A percentile compares a stretch with the other conserved stretches of the same genome.
Conservation (phyloP, 2,113 vertebrate species). For the Rhipidura dahli region DNA sequence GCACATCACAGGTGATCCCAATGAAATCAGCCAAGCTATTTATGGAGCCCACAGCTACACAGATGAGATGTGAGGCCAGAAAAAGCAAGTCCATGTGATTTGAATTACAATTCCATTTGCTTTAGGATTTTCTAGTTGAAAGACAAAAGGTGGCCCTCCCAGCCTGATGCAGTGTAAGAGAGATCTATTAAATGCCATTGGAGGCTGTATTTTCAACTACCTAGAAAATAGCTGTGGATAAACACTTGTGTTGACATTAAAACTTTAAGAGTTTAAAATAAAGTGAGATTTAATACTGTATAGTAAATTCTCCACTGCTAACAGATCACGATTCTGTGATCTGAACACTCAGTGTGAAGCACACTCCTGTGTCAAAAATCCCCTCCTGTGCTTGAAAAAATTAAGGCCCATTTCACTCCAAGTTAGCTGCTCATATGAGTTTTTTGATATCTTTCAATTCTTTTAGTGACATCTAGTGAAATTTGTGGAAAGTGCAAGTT, state of each 20-base stretch:
- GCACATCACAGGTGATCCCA: background rate
- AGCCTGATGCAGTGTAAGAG: background rate
- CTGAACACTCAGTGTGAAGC: background rate
- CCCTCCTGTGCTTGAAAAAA: background rate
- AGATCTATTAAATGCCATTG: background rate
- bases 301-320: background rate
- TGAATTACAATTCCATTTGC: background rate
- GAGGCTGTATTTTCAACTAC: background rate
- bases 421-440: rapidly evolving
- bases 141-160: background rate
- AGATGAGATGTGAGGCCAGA: background rate
- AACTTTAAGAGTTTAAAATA: background rate
- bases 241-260: background rate
- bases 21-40: rapidly evolving
- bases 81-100: background rate
- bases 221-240: background rate
- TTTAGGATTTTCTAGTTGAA: background rate
- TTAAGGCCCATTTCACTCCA: background rate
- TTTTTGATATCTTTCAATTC: conserved; percentile 7
- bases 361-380: background rate
- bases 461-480: conserved; percentile 73
- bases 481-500: background rate
- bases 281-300: background rate
- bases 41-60: background rate
- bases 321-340: background rate